Conservation (phyloP, 1,140 invertebrate genomes). For the Lutraria rhynchaena region DNA sequence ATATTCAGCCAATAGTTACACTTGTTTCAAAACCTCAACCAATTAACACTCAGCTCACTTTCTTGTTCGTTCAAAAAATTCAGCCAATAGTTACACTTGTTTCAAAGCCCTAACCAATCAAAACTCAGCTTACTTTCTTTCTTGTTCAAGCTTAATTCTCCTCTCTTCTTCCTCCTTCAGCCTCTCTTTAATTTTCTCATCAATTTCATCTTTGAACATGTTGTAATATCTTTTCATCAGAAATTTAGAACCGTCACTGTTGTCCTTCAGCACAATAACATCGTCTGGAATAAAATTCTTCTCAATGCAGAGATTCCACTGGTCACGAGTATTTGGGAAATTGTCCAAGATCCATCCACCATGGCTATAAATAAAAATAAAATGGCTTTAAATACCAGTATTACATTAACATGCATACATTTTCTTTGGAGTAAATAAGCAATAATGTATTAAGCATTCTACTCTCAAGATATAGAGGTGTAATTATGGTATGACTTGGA, state of each 20-base stretch:
- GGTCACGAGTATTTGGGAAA: conserved; percentile 80
- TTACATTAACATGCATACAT: too few species aligned
- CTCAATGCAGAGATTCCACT: conserved; percentile 79
- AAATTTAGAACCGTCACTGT: conserved; percentile 68
- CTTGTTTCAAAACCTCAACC: too few species aligned
- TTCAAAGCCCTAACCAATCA: too few species aligned
- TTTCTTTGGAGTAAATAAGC: too few species aligned
- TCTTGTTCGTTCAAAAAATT: too few species aligned
- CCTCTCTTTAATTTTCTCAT: conserved; percentile 69
- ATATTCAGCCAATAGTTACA: too few species aligned
- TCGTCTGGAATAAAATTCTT: conserved; percentile 79
- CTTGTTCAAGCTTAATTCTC: conserved; percentile 68
- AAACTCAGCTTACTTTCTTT: conserved; percentile 72
- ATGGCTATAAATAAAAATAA: conserved; percentile 66
- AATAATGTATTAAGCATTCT: too few species aligned
- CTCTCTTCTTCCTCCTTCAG: conserved; percentile 67
- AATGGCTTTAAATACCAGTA: too few species aligned
- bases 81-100: too few species aligned
- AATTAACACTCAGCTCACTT: too few species aligned
- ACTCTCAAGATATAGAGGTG: too few species aligned
- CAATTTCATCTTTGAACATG: conserved; percentile 73
- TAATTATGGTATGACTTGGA: too few species aligned
- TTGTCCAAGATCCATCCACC: conserved; percentile 82
- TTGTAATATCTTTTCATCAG: conserved; percentile 74
- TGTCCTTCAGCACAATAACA: conserved; percentile 77